Conservation (phyloP, 2,797 vertebrate species). For the Microhierax caerulescens region DNA sequence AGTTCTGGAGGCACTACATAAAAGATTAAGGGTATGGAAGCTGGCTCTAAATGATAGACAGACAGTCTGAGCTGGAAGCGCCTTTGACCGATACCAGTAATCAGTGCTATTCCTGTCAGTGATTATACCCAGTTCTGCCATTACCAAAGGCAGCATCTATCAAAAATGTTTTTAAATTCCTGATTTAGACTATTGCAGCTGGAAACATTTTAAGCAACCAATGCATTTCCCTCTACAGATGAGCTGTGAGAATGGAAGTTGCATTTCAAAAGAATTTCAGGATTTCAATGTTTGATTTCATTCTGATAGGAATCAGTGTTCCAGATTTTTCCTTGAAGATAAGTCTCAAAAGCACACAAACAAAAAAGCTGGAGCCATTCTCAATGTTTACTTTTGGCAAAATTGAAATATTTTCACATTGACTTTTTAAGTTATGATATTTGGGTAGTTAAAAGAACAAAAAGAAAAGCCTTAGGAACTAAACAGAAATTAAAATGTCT, state of each 20-base stretch:
- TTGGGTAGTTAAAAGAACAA: neutral
- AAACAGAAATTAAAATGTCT: neutral
- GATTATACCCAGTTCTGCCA: constrained; percentile 37
- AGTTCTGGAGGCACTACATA: neutral
- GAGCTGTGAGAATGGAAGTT: neutral
- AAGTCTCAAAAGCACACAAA: neutral
- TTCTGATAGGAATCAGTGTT: neutral
- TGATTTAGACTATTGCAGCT: constrained; percentile 47
- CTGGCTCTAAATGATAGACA: neutral
- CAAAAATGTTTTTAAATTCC: constrained; percentile 39
- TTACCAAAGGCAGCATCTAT: neutral
- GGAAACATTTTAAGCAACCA: constrained; percentile 41
- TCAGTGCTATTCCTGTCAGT: constrained; percentile 44
- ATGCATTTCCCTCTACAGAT: neutral
- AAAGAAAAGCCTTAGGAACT: neutral
- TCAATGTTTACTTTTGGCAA: neutral
- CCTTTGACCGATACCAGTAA: constrained; percentile 8
- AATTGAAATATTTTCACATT: neutral
- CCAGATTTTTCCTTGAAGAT: neutral
- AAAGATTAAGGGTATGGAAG: neutral
- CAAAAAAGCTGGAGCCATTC: neutral
- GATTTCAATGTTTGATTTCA: neutral
- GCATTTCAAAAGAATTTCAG: constrained; percentile 5
- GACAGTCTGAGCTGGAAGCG: constrained; percentile 10
- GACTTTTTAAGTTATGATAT: neutral